Conservation (phyloP, 1,140 invertebrate genomes). For the Mamestra configurata region DNA sequence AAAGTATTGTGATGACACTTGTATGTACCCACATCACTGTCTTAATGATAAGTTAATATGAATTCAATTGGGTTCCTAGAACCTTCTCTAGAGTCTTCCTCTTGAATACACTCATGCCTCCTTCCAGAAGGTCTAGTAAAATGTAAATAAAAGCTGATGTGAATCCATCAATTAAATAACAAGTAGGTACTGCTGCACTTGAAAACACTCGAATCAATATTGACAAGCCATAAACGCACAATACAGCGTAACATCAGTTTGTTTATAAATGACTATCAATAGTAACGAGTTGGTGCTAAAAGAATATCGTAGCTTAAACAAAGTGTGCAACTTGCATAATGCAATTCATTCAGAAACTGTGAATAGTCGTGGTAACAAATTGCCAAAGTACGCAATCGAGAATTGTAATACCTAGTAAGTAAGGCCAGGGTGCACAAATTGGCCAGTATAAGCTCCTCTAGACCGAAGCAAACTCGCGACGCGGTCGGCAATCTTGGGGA, state of each 20-base stretch:
- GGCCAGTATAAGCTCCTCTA: too few relatives aligned
- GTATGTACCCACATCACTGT: too few relatives aligned
- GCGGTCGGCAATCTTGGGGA: too few relatives aligned
- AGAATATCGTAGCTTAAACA: background rate
- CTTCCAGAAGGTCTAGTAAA: background rate
- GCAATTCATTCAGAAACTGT: constrained; percentile 8
- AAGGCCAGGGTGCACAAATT: too few relatives aligned
- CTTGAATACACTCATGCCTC: background rate
- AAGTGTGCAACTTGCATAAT: background rate
- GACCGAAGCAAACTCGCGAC: too few relatives aligned
- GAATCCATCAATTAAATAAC: background rate
- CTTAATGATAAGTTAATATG: too few relatives aligned
- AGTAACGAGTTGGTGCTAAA: background rate
- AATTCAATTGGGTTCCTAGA: too few relatives aligned
- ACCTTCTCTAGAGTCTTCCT: too few relatives aligned
- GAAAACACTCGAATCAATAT: background rate
- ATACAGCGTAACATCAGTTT: background rate
- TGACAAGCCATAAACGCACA: background rate
- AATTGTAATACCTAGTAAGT: constrained; percentile 62
- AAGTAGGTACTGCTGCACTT: background rate
- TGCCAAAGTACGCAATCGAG: background rate
- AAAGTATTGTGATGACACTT: background rate
- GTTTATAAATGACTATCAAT: background rate
- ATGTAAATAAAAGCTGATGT: too few relatives aligned
- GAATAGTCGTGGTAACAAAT: background rate